phyloP scores from a whole-genome alignment of 2,888 invertebrate species.

The Agonopterix alstromeriana region DNA sequence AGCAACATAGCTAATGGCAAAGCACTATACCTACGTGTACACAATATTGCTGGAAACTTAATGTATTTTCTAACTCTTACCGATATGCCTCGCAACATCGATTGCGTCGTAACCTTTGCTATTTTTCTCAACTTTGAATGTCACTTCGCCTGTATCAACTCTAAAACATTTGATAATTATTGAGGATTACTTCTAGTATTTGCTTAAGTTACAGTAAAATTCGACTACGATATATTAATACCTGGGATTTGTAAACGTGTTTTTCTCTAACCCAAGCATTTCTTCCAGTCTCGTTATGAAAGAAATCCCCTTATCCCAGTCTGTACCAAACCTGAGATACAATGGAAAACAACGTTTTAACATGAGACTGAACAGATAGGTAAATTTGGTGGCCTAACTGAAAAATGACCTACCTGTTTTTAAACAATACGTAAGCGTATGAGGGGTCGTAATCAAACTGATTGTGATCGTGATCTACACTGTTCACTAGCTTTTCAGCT shows the following conservation, averaged over 20 bases:
- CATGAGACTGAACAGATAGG: not conserved
- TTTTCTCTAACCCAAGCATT: constrained; percentile 80
- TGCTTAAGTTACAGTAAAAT: not conserved
- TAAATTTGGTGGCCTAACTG: not conserved
- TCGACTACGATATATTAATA: constrained; percentile 25
- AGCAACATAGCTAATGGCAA: not conserved
- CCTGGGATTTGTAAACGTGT: constrained; percentile 80
- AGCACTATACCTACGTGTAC: not conserved
- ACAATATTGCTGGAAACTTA: not conserved
- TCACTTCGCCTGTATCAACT: constrained; percentile 85
- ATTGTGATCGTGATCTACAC: constrained; percentile 63
- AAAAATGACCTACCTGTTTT: constrained; percentile 77
- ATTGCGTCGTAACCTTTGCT: constrained; percentile 80
- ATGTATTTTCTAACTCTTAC: constrained; percentile 53
- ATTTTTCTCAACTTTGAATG: constrained; percentile 83
- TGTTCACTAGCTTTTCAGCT: constrained; percentile 30
- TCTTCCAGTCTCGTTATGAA: constrained; percentile 83
- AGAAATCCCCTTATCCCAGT: constrained; percentile 84
- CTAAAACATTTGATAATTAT: constrained; percentile 56
- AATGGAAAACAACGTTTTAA: constrained; percentile 7
- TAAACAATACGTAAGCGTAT: constrained; percentile 86
- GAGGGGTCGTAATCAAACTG: constrained; percentile 83
- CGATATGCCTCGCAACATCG: constrained; percentile 80
- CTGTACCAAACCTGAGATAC: constrained; percentile 46
- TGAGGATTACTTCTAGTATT: not conserved